Percentiles rank a stretch among this genome's conserved stretches.
phyloP scores from a whole-genome alignment of 2,888 invertebrate genomes.

The Icerya purchasi region DNA sequence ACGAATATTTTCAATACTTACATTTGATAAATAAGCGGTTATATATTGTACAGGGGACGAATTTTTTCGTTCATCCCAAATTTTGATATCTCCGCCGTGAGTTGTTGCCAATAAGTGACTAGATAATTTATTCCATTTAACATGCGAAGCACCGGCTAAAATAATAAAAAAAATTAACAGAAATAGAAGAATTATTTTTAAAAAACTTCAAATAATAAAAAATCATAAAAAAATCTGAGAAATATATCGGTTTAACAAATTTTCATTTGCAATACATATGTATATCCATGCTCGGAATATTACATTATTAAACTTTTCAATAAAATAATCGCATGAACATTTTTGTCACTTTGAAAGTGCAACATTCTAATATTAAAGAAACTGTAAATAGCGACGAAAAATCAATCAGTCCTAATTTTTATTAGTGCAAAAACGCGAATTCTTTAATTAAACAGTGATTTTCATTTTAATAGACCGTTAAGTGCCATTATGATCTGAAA shows the following conservation, averaged over 20 bases:
- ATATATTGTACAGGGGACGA: constrained; percentile 76
- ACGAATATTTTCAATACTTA: no score
- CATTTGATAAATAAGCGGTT: constrained; percentile 62
- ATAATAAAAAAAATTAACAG: constrained; percentile 13
- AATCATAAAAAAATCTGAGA: not conserved
- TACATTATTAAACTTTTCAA: no score
- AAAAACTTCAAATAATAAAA: not conserved
- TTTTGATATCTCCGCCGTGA: constrained; percentile 84
- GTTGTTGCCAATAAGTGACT: constrained; percentile 73
- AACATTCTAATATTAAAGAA: no score
- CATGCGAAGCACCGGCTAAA: constrained; percentile 73
- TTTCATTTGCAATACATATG: constrained; percentile 1
- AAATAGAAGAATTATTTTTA: not conserved
- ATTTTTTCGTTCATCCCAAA: constrained; percentile 85
- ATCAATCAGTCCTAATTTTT: no score
- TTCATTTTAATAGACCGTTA: no score
- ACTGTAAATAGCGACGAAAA: no score
- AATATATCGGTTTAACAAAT: not conserved
- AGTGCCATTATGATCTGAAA: no score
- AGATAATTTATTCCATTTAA: constrained; percentile 76
- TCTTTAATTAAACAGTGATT: no score
- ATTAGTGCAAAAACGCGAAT: no score
- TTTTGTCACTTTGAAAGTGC: no score
- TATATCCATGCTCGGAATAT: no score
- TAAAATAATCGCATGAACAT: no score